These are phyloP conservation scores for Siniperca obscura DNA, from an alignment of 2,797 vertebrate genomes.

Conservation along the genomic window DNA sequence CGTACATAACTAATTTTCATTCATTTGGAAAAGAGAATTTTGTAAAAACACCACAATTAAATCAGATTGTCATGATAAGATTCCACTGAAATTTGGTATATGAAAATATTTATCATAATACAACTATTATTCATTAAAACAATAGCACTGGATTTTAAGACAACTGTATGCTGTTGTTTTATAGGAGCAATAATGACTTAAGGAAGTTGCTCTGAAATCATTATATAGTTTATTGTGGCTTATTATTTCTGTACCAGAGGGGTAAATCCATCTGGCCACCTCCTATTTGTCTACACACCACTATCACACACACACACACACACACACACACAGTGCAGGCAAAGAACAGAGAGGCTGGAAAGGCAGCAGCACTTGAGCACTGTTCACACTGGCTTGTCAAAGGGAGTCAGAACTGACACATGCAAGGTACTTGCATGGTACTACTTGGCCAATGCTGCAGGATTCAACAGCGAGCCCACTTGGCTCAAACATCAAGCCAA, in stretches of 20 bases:
- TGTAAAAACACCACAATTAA: not conserved
- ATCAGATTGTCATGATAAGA: not conserved
- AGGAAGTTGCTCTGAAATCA: not conserved
- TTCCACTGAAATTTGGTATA: not conserved
- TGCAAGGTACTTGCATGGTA: slow-evolving; percentile 46
- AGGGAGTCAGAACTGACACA: slow-evolving; percentile 52
- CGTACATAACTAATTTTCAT: not conserved
- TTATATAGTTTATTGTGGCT: not conserved
- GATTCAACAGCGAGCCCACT: slow-evolving; percentile 53
- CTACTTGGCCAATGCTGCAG: slow-evolving; percentile 46
- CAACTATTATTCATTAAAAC: not conserved
- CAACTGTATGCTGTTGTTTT: not conserved
- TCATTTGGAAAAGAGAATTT: not conserved
- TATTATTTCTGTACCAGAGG: not conserved
- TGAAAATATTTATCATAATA: not conserved
- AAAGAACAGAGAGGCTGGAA: slow-evolving; percentile 17
- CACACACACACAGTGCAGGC: not conserved
- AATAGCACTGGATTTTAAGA: not conserved
- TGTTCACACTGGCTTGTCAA: slow-evolving; percentile 54
- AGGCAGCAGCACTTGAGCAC: slow-evolving; percentile 31
- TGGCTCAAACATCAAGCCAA: slow-evolving; percentile 50
- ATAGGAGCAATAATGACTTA: not conserved
- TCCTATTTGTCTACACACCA: not conserved
- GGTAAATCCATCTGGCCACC: slow-evolving; percentile 13
- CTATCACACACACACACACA: not conserved